phyloP scores from a whole-genome alignment of 2,113 vertebrate species.

The Anolis sagrei region DNA sequence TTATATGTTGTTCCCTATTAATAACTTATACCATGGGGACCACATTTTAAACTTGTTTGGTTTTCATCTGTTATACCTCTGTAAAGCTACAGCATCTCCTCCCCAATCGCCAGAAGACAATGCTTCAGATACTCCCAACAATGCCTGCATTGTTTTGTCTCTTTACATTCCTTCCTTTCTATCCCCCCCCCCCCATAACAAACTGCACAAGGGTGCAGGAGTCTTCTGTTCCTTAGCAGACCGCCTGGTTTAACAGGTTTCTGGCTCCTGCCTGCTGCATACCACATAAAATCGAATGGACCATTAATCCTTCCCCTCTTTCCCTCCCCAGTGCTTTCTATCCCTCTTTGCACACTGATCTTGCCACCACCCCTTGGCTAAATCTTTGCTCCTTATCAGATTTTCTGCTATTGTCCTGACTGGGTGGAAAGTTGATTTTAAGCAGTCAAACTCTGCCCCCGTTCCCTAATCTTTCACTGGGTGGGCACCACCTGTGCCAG shows the following conservation, averaged over 20 bases:
- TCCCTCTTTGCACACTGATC: background rate
- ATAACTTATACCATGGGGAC: too few species aligned
- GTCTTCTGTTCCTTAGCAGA: background rate
- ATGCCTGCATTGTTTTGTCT: background rate
- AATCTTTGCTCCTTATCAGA: constrained; percentile 25
- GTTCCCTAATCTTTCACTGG: constrained; percentile 31
- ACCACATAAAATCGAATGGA: background rate
- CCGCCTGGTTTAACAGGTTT: constrained; percentile 31
- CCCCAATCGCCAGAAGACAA: background rate
- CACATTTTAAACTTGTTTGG: too few species aligned
- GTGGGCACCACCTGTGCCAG: constrained; percentile 15
- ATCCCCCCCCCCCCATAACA: background rate
- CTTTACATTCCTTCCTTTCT: background rate
- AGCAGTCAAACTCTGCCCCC: background rate
- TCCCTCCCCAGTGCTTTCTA: background rate
- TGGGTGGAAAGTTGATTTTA: constrained; percentile 29
- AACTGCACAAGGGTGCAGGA: background rate
- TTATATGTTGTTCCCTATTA: too few species aligned
- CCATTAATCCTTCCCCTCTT: background rate
- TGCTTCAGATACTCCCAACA: background rate
- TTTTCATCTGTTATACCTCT: too few species aligned
- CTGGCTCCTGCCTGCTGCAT: background rate
- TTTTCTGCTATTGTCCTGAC: constrained; percentile 19
- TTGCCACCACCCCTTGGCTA: constrained; percentile 11
- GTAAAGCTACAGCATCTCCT: background rate